Evolutionary conservation across 2,113 vertebrate genomes (phyloP).

Genomic region (Macquaria ambigua): DNA sequence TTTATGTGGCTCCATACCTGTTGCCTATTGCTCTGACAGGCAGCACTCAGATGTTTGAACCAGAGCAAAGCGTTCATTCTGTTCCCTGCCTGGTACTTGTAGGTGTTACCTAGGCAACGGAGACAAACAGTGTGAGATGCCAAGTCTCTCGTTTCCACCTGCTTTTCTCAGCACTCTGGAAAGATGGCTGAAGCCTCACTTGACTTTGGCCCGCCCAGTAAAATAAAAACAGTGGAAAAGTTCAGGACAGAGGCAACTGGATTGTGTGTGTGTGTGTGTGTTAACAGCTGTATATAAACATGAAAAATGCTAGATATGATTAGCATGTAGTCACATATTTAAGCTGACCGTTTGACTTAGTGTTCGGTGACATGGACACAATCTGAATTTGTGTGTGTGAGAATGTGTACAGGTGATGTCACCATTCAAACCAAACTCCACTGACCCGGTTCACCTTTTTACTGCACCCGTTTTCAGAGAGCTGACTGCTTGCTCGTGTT

Average conservation of each 20-base stretch:
- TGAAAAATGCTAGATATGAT: slow-evolving; percentile 22
- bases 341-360: background rate
- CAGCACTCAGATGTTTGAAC: slow-evolving; percentile 97
- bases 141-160: slow-evolving; percentile 36
- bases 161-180: slow-evolving; percentile 25
- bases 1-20: slow-evolving; percentile 84
- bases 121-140: slow-evolving; percentile 57
- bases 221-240: slow-evolving; percentile 43
- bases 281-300: slow-evolving; percentile 14
- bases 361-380: background rate
- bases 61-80: slow-evolving; percentile 95
- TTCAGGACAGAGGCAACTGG: slow-evolving; percentile 19
- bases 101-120: slow-evolving; percentile 92
- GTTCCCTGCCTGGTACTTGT: slow-evolving; percentile 98
- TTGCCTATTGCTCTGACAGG: slow-evolving; percentile 97
- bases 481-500: background rate
- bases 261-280: background rate
- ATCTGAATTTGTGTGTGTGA: slow-evolving; percentile 3
- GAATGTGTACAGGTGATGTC: background rate
- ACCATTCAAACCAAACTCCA: background rate
- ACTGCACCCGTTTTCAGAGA: slow-evolving; percentile 5
- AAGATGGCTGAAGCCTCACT: slow-evolving; percentile 44
- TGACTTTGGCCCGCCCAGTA: slow-evolving; percentile 2
- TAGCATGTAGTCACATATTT: background rate
- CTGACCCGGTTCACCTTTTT: background rate